Percentiles rank a stretch among this genome's conserved stretches.
Conservation (phyloP, 2,888 invertebrate species). For the Malacosoma neustria region DNA sequence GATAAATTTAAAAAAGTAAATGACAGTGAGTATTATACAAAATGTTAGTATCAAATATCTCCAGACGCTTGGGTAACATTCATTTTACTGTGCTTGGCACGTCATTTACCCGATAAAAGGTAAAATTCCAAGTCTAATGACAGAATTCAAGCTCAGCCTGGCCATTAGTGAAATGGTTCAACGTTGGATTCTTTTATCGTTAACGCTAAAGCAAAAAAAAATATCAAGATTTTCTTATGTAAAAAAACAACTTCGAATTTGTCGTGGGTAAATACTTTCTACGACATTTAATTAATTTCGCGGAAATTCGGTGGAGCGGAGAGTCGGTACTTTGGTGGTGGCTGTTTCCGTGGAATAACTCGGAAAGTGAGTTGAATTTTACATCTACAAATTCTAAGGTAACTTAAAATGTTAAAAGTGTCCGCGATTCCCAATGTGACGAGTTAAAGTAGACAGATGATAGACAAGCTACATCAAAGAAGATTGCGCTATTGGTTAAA, state of each 20-base stretch:
- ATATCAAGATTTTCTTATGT: conserved; percentile 2
- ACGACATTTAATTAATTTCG: conserved; percentile 5
- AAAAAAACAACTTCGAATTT: conserved; percentile 10
- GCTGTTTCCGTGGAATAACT: not conserved
- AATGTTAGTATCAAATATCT: conserved; percentile 2
- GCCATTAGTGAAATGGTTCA: conserved; percentile 34
- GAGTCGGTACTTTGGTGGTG: not conserved
- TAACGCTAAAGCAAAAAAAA: conserved; percentile 22
- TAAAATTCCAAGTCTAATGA: conserved; percentile 34
- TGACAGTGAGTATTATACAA: not conserved
- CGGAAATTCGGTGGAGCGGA: conserved; percentile 1
- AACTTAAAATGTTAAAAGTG: not conserved
- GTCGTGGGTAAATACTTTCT: conserved; percentile 4
- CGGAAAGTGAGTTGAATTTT: not conserved
- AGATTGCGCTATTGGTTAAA: no score
- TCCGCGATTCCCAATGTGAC: no score
- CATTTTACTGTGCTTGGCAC: conserved; percentile 11
- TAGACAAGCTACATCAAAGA: no score
- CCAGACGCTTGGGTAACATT: conserved; percentile 14
- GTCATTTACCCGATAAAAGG: conserved; percentile 26
- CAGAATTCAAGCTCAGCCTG: conserved; percentile 31
- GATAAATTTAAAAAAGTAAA: not conserved
- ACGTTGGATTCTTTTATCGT: conserved; percentile 31
- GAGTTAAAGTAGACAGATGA: no score
- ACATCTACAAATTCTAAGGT: not conserved